Evolutionary conservation across 2,888 invertebrate genomes (phyloP), one percentile per base, ranked within the genome.

Genomic region (Crematogaster levior): DNA sequence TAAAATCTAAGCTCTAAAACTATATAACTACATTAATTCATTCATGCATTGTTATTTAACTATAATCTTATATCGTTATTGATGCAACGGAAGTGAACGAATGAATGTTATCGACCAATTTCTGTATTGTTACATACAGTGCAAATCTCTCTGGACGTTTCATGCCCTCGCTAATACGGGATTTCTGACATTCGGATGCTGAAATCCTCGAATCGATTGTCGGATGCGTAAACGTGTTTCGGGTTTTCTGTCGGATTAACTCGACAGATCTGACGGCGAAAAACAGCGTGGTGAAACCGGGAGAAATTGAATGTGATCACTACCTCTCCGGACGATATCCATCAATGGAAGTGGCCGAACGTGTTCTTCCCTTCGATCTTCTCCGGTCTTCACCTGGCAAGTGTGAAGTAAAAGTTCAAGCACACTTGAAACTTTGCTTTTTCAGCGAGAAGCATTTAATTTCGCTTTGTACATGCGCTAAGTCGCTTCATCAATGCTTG

Each of bases 291-390:
- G 73, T 73, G 48, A 83, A 83, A 80, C 80, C 72, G 15, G 46
- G 83, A 70, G 83, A 83, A 81, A 80, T 81, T 80, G 80, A 80
- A 80, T 24, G 61, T 70, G 70, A 70, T 51, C 56, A 24, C n/a
- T 51, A 43, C 37, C 21, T 80, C 60, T 58, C n/a, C 12, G 43
- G 18, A 24, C 6, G 24, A 18, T 34, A 58, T 77, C 77, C 56
- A 77, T 77, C 77, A 77, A 65, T 77, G 43, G 40, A 66, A 68
- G 68, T 68, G 27, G 24, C 75, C 40, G 75, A 12, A 68, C 68
- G 24, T 68, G 77, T 56, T 77, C 43, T 68, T 65, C 40, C 46
- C 43, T 43, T 51, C 27, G 27, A 12, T n/a, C 48, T 60, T 53
- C 21, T 43, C 12, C 48, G 37, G 4, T 51, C 58, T 30, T 65